Base-by-base conservation (phyloP, 1,140 invertebrate genomes). In the Pseudobourletiella spinata region DNA sequence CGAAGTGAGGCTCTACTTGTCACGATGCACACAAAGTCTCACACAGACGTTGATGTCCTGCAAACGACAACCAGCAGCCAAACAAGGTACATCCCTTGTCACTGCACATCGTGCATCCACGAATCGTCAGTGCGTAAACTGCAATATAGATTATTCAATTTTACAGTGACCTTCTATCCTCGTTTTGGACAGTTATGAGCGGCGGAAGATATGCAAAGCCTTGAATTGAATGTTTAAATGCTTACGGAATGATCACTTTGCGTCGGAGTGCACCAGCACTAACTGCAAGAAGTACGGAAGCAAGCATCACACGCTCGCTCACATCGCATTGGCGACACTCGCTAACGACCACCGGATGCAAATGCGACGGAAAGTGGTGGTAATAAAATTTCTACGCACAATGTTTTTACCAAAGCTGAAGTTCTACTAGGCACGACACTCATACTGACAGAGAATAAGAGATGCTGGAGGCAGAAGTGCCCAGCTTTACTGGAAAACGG, bases 181-280 rank as follows among this genome's bases (percentile, higher is more conserved):
- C 6, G 18, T n/a, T n/a, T 4, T 60, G 48, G 8, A 1, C 14
- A 25, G 24, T 20, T 16, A 32, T 8, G 59, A 66, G 3, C 57
- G 46, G 48, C 25, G 2, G 6, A 35, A 25, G 3, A 4, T 39
- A 14, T 35, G 48, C 0, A 54, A 59, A 28, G 59, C 44, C n/a
- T 42, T 6, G 14, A 6, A 15, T 1, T 22, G 57, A 14, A 61
- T 59, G 28, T 3, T 52, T 18, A 61, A 58, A 25, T 65, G 64
- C 35, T 48, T 65, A 0, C 11, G 30, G 1, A 8, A 11, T 43
- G 35, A 26, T 16, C 64, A 65, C 28, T 2, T 6, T 4, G 28
- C 26, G 2, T 2, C 26, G 4, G 28, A 55, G 3, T 64, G 63
- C n/a, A 39, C 14, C 1, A 44, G 4, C 11, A 16, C 11, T 3